Base-by-base conservation (phyloP, 2,113 vertebrate species). In the Forbesichthys papilliferus region DNA sequence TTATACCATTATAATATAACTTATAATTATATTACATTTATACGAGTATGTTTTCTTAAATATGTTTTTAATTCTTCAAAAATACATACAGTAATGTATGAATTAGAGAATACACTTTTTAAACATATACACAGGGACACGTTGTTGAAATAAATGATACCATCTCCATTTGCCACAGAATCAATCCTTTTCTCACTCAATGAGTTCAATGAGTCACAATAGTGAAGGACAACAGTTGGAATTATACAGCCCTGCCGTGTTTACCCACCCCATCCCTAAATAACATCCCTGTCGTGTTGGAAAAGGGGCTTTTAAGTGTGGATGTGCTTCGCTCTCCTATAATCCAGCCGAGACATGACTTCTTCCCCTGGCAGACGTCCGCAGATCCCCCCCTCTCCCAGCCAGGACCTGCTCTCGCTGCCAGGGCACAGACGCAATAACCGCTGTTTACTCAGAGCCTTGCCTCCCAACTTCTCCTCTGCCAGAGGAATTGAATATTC, bases 341-440 rank as follows among this genome's bases (percentile, higher is more conserved):
- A 94, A 92, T 90, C 92, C 90, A 86, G 84, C 81, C 78, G 88
- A 92, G 91, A 90, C 92, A 84, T 83, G 77, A 84, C 87, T 90
- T 73, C 84, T 88, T 92, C 88, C 92, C 86, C 85, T 89, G 89
- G 90, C 91, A 92, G 92, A 89, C 87, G 85, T 85, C 87, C 79
- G 89, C 85, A 88, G 85, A 91, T 75, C 63, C 68, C 68, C 61
- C 62, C 36, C 53, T 69, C 66, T 64, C 55, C 55, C 63, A 84
- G 85, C 76, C 75, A 84, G 82, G 83, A 84, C 83, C 75, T 47
- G 81, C 84, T 86, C 83, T 88, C 76, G 79, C 86, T 88, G 84
- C 85, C 79, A 87, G 83, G 78, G 81, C 86, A 79, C 74, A 86
- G 86, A 79, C 60, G 86, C 88, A 90, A 88, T 84, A 89, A 90